These are phyloP conservation scores for Caenorhabditis doughertyi DNA, from an alignment of 2,888 invertebrate genomes.

Conservation along the genomic window DNA sequence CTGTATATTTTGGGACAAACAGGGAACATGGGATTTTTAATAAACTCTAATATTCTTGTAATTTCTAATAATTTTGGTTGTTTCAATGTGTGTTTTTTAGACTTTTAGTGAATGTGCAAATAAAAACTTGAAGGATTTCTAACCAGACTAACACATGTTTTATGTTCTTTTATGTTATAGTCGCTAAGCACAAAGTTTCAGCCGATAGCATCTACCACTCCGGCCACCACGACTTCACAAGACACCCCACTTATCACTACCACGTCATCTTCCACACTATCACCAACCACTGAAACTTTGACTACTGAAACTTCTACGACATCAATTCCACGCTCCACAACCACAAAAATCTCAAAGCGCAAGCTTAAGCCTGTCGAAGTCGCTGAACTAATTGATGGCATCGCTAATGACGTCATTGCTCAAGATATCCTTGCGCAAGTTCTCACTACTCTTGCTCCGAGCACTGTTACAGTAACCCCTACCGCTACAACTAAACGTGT, in stretches of 20 bases:
- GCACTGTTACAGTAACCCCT: not conserved
- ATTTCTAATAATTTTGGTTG: not conserved
- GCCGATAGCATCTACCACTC: conserved; percentile 6
- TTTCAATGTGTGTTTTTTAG: not conserved
- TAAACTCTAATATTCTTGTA: too few relatives aligned
- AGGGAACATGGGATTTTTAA: conserved; percentile 17
- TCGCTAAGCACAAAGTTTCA: not conserved
- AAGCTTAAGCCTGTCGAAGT: conserved; percentile 34
- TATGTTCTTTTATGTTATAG: not conserved
- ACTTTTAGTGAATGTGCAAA: not conserved
- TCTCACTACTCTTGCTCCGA: not conserved
- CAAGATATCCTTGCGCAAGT: conserved; percentile 42
- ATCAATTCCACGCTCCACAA: too few relatives aligned
- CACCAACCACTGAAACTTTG: not conserved
- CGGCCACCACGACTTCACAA: conserved; percentile 28
- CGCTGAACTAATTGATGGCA: conserved; percentile 37
- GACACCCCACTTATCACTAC: conserved; percentile 15
- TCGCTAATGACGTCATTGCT: conserved; percentile 60
- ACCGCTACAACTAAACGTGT: conserved; percentile 10
- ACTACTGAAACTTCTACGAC: conserved; percentile 1
- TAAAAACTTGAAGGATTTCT: too few relatives aligned
- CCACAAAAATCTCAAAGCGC: too few relatives aligned
- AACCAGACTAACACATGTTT: too few relatives aligned
- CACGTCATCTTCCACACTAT: not conserved
- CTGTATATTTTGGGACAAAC: conserved; percentile 15